Conservation (phyloP, 2,797 vertebrate species). For the Rhinogobio ventralis region DNA sequence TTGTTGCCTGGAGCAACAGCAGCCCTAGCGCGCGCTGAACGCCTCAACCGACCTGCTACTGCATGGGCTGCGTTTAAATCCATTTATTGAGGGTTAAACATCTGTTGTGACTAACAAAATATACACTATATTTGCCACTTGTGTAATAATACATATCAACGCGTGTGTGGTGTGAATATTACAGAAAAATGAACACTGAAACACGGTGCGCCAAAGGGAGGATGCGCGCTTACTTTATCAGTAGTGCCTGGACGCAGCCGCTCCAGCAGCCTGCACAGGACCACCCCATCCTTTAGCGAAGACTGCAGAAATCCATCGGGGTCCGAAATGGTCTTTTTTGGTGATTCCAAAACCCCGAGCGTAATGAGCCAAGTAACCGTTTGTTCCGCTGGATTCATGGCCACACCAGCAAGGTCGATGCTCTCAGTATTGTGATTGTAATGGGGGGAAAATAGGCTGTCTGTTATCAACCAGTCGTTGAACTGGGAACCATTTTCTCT, state of each 20-base stretch:
- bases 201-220: slow-evolving; percentile 38
- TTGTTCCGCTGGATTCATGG: slow-evolving; percentile 92
- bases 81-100: background rate
- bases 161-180: slow-evolving; percentile 11
- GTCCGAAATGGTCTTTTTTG: slow-evolving; percentile 93
- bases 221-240: slow-evolving; percentile 83
- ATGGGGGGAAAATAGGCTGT: slow-evolving; percentile 1
- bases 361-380: slow-evolving; percentile 97
- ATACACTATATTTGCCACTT: background rate
- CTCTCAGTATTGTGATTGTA: slow-evolving; percentile 31
- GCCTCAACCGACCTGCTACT: slow-evolving; percentile 7
- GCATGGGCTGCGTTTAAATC: background rate
- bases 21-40: slow-evolving; percentile 26
- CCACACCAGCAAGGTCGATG: slow-evolving; percentile 46
- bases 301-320: slow-evolving; percentile 89
- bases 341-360: slow-evolving; percentile 93
- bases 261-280: slow-evolving; percentile 91
- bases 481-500: slow-evolving; percentile 60
- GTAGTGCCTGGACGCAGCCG: slow-evolving; percentile 89
- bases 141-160: background rate
- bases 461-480: slow-evolving; percentile 45
- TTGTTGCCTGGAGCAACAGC: slow-evolving; percentile 44
- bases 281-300: slow-evolving; percentile 90
- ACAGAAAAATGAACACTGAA: slow-evolving; percentile 8
- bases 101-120: slow-evolving; percentile 13